Evolutionary conservation across 2,113 vertebrate species (phyloP), one percentile per base, ranked within the genome.

Genomic region (Sialia sialis): DNA sequence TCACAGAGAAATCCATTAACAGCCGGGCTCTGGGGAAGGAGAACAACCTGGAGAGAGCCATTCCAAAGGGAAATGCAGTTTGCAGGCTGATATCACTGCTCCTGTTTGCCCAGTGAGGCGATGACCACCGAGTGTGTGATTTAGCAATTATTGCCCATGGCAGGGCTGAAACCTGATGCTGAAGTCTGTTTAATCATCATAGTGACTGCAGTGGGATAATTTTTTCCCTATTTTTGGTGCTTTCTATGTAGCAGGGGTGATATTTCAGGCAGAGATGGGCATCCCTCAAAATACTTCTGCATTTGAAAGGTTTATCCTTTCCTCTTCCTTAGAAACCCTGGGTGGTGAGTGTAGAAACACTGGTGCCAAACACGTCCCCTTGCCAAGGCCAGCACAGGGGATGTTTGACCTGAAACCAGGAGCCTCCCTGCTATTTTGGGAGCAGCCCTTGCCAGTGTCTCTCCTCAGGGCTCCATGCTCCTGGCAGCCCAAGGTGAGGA

Each of bases 361-460:
- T 0, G 6, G 44, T 18, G 8, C 43, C 43, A 58, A 62, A 30
- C 0, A 0, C 0, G 1, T 78, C 22, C 27, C 22, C 25, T 30
- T 16, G 9, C 12, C 52, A 68, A 72, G 41, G 34, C 78, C 60
- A 56, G 26, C 6, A 1, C 52, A 11, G 63, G 30, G 69, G 58
- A 86, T 6, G 1, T 56, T 59, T 77, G 51, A 64, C 63, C 36
- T 16, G 13, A n/a, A 83, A 51, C 41, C 79, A 76, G 54, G 25
- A 92, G 43, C 69, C 48, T 87, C 36, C 16, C 36, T 84, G 43
- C 67, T 92, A 14, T 75, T 94, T 73, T 75, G 22, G 66, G 59
- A 80, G 27, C 84, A 67, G 23, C 48, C 60, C 43, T 77, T 3
- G 10, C 68, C 82, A 36, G 39, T 11, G 17, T 52, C 52, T 73